Evolutionary conservation across 1,140 invertebrate species (phyloP).

Genomic region (Pararge aegeria): DNA sequence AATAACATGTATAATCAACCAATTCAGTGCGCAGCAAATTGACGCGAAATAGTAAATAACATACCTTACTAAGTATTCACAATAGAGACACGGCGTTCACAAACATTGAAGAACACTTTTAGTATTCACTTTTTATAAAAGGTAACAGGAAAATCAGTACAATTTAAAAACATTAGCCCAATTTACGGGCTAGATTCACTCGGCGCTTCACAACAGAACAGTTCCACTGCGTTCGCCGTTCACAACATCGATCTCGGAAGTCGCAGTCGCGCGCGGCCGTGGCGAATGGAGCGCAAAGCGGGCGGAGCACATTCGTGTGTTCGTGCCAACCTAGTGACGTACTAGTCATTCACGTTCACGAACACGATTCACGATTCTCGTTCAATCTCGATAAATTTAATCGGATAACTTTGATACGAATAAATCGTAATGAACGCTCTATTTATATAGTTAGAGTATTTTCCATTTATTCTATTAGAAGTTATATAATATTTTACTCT

Average conservation of each 20-base stretch:
- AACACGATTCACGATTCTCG: constrained; percentile 24
- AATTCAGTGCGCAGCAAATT: constrained; percentile 56
- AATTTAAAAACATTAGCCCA: constrained; percentile 50
- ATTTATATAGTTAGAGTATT: not conserved
- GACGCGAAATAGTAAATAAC: constrained; percentile 53
- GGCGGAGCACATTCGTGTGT: constrained; percentile 35
- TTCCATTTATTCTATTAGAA: not conserved
- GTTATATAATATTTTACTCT: too few relatives aligned
- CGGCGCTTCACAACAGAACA: constrained; percentile 58
- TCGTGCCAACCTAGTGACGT: constrained; percentile 56
- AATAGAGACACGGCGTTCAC: constrained; percentile 36
- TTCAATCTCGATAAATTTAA: constrained; percentile 29
- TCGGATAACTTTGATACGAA: constrained; percentile 8
- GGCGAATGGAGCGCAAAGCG: constrained; percentile 66
- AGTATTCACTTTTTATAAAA: constrained; percentile 34
- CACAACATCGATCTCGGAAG: constrained; percentile 71
- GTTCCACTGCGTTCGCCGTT: constrained; percentile 58
- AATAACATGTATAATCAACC: constrained; percentile 29
- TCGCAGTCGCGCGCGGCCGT: constrained; percentile 63
- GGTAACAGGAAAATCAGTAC: constrained; percentile 23
- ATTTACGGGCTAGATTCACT: constrained; percentile 56
- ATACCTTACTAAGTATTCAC: constrained; percentile 53
- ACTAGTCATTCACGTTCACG: constrained; percentile 34
- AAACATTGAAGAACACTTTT: constrained; percentile 31
- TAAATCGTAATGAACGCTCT: not conserved